Evolutionary conservation across 2,888 invertebrate genomes (phyloP), one percentile per base, ranked within the genome.

Genomic region (Campopleginae sp.): DNA sequence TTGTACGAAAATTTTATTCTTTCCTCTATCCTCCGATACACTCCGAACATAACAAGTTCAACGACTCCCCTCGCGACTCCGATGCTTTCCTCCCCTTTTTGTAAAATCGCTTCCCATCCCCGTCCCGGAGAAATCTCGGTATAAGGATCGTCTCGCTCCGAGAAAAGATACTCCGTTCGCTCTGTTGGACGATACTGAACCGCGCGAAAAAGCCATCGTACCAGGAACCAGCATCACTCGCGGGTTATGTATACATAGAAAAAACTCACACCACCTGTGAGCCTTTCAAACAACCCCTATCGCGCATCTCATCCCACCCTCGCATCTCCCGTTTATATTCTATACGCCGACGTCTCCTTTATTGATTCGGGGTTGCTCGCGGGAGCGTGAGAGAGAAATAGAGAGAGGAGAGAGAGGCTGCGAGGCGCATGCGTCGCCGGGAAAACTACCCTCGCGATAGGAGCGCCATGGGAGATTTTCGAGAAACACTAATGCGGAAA

Each of bases 321-420:
- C 77, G 79, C 44, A 80, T 48, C 80, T 80, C 84, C 82, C 71
- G 72, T 54, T 38, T 38, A 66, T 23, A 80, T 76, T 68, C 80
- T 61, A 54, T 38, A 66, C 74, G 75, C 76, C 27, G 58, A 75
- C 81, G 70, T 68, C 72, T 61, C 88, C 89, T 88, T 91, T 91
- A 91, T 91, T 91, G 91, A 91, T 91, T 89, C 88, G 88, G 72
- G 77, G 83, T 77, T 63, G 77, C 58, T 75, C 74, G 72, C 44
- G 63, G 61, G 82, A 38, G 65, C 14, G 76, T 23, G 48, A 33
- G 63, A 66, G 78, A 54, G 63, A 51, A 80, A 78, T 86, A 83
- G 83, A 82, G 84, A 76, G 72, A 65, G 70, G 78, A 42, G 71
- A 75, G 27, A 83, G 77, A 79, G 66, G 77, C 71, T 79, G 77